These are phyloP conservation scores for Boloria selene DNA, from an alignment of 2,888 invertebrate species.

Conservation along the genomic window DNA sequence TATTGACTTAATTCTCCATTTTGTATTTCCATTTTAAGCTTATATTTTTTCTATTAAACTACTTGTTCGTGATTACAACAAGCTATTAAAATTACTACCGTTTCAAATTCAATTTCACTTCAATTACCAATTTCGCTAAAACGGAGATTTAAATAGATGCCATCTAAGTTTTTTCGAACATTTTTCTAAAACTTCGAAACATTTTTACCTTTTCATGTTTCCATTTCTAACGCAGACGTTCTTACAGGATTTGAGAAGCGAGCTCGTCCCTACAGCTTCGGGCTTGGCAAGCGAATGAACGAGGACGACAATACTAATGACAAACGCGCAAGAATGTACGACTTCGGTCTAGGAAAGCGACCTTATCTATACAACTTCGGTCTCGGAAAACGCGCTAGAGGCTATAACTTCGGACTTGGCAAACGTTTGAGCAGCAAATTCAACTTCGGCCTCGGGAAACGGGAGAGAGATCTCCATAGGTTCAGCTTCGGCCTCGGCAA, in stretches of 20 bases:
- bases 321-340: slow-evolving; percentile 68
- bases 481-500: slow-evolving; percentile 84
- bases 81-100: too few relatives aligned
- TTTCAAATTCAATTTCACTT: neutral
- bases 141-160: neutral
- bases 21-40: too few relatives aligned
- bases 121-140: slow-evolving; percentile 5
- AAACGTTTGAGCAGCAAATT: slow-evolving; percentile 79
- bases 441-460: slow-evolving; percentile 82
- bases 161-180: neutral
- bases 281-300: slow-evolving; percentile 84
- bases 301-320: slow-evolving; percentile 64
- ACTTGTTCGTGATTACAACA: neutral
- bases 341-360: slow-evolving; percentile 75
- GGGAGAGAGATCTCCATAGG: slow-evolving; percentile 75
- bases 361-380: slow-evolving; percentile 76
- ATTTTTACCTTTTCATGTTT: slow-evolving; percentile 11
- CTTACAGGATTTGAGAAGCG: slow-evolving; percentile 78
- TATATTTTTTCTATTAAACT: neutral
- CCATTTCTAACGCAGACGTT: neutral
- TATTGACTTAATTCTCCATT: too few relatives aligned
- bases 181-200: slow-evolving; percentile 1
- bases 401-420: slow-evolving; percentile 82
- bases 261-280: slow-evolving; percentile 86
- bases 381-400: slow-evolving; percentile 72